Percentiles rank a stretch among this genome's conserved stretches.
Evolutionary conservation across 2,888 invertebrate genomes (phyloP).

Genomic region (Amblyjoppa proteus): DNA sequence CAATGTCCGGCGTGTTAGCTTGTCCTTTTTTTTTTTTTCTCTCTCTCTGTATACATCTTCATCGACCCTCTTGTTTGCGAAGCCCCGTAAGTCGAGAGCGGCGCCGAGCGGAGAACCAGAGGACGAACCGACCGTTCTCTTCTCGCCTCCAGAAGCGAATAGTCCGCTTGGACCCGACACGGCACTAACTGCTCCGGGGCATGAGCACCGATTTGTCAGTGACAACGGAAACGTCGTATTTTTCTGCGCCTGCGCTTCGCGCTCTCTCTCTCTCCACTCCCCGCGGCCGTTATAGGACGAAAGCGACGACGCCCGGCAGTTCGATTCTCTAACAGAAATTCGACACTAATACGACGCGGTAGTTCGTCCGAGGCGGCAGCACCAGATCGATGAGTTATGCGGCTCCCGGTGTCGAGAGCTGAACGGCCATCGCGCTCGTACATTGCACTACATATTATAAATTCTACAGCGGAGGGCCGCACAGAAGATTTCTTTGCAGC

Average conservation of each 20-base stretch:
- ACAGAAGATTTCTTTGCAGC: constrained; percentile 4
- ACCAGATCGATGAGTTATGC: constrained; percentile 71
- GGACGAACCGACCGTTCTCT: constrained; percentile 6
- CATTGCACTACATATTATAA: neutral
- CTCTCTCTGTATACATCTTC: neutral
- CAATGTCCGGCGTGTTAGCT: neutral
- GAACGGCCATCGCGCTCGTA: neutral
- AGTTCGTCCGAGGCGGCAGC: constrained; percentile 51
- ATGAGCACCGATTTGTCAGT: constrained; percentile 58
- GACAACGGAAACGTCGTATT: constrained; percentile 50
- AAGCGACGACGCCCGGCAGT: constrained; percentile 23
- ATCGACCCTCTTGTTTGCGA: neutral
- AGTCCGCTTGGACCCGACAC: neutral
- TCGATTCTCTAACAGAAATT: constrained; percentile 69
- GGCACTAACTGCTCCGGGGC: constrained; percentile 27
- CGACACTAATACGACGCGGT: constrained; percentile 68
- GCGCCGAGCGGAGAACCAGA: constrained; percentile 10
- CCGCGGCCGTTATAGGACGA: neutral
- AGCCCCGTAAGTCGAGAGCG: constrained; percentile 32
- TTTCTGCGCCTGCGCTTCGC: neutral
- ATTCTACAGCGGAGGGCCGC: too few species aligned
- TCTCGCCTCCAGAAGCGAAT: constrained; percentile 34
- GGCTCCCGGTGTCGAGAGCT: constrained; percentile 63
- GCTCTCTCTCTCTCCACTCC: neutral
- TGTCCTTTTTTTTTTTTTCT: constrained; percentile 2